Base-by-base conservation (phyloP, 2,888 invertebrate genomes). In the Pseudococcus jackbeardsleyi region DNA sequence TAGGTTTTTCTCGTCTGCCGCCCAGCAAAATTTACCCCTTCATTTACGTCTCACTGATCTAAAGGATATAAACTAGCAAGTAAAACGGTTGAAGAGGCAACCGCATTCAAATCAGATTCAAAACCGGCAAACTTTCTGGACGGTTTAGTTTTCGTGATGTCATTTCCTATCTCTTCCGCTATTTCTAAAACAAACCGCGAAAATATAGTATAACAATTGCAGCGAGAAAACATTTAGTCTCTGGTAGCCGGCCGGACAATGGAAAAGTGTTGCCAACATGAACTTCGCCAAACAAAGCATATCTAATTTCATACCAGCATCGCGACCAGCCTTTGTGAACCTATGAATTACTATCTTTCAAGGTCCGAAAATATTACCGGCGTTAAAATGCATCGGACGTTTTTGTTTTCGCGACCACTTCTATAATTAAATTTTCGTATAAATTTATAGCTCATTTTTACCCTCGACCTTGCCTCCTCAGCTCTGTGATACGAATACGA, bases 91-190 rank as follows among this genome's bases (percentile, higher is more conserved):
- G 87, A 87, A 87, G 77, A 79, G 87, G 77, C 87, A 15, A 77
- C 77, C 87, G 87, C 79, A 77, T 87, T 77, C 87, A 87, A 87
- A 87, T 87, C 87, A 77, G 87, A 87, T 87, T 87, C 77, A 87
- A 79, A 86, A 79, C 77, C 79, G 87, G 79, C 77, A 87, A 87
- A 87, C 87, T 87, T 87, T 87, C 87, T 87, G 87, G 87, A 87
- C 87, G 87, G 87, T 87, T 79, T 87, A 87, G 87, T 87, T 87
- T 87, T 87, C 87, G 54, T 54, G 87, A 87, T 87, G 87, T 87
- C 87, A 87, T 87, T 87, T 87, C 79, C 87, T 87, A 87, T 87
- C 87, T 87, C 87, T 87, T 87, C 87, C 87, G 79, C 87, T 87
- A 79, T 87, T 87, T 54, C 77, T 79, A 79, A 79, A 87, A 79